Conservation (phyloP, 2,113 vertebrate species). For the Miniopterus natalensis region DNA sequence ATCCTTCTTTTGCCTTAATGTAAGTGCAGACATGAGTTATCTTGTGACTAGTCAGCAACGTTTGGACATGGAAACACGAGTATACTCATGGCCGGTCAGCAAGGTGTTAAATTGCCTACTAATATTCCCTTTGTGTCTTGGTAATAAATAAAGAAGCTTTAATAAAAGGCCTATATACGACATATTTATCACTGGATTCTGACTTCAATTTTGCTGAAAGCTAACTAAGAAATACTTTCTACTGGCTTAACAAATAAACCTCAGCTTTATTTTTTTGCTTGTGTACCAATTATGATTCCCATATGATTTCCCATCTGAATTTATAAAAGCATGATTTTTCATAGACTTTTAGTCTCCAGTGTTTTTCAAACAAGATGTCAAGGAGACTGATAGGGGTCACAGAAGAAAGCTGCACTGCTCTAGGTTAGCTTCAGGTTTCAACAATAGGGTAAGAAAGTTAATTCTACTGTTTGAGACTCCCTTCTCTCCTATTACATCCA, state of each 20-base stretch:
- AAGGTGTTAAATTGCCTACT: background rate
- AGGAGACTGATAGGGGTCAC: background rate
- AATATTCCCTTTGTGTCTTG: background rate
- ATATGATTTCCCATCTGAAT: background rate
- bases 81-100: too few species aligned
- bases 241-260: background rate
- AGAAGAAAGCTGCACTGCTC: slow-evolving; percentile 16
- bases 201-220: slow-evolving; percentile 23
- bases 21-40: too few species aligned
- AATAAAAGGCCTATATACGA: background rate
- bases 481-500: background rate
- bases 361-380: slow-evolving; percentile 31
- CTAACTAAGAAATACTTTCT: slow-evolving; percentile 36
- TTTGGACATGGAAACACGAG: too few species aligned
- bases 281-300: slow-evolving; percentile 3
- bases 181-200: slow-evolving; percentile 42
- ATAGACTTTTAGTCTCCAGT: background rate
- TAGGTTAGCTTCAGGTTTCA: slow-evolving; percentile 7
- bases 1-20: background rate
- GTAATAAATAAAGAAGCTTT: slow-evolving; percentile 20
- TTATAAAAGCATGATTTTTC: slow-evolving; percentile 50
- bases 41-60: too few species aligned
- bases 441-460: background rate
- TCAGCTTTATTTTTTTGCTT: slow-evolving; percentile 29
- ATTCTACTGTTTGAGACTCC: slow-evolving; percentile 26